Evolutionary conservation across 2,888 invertebrate genomes (phyloP), one percentile per base, ranked within the genome.

Genomic region (Carterocephalus palaemon): DNA sequence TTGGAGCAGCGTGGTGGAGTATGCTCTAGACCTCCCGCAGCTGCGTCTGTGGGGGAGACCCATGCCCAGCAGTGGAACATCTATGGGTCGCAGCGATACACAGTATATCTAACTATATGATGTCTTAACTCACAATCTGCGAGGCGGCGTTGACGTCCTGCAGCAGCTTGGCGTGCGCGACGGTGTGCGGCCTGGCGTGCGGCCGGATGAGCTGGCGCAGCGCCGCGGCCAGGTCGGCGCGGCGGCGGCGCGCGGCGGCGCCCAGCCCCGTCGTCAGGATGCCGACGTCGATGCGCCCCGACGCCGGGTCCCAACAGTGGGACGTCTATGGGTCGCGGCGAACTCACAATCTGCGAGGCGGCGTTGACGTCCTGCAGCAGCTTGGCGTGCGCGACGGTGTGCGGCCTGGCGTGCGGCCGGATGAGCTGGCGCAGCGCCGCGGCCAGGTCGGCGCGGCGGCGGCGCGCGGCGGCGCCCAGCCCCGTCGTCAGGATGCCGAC

Each of bases 271-370:
- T 98, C 0, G 98, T 97, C 32, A 99, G 87, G 75, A 99, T 99
- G 54, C 94, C 94, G 22, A 99, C 93, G 82, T 99, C 99, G 59
- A 99, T 98, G 76, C 95, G 96, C 0, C 99, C 99, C 0, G 97
- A 98, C 2, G 94, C 83, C 0, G 99, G 99, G 89, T 99, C 99
- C n/a, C n/a, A n/a, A n/a, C n/a, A n/a, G n/a, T n/a, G n/a, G n/a
- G n/a, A n/a, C n/a, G n/a, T n/a, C n/a, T n/a, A n/a, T n/a, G n/a
- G n/a, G n/a, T n/a, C n/a, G n/a, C 10, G 20, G 47, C 48, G 8
- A 28, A 87, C 90, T 89, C 75, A 95, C 94, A 72, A 92, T 73
- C 69, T 91, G 91, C 1, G 95, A 94, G 20, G 81, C 81, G 51
- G 94, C 92, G 66, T 94, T 95, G 52, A 97, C 73, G 55, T 97